These are phyloP conservation scores for Drosophila mercatorum DNA, from an alignment of 2,888 invertebrate genomes.

Conservation along the genomic window DNA sequence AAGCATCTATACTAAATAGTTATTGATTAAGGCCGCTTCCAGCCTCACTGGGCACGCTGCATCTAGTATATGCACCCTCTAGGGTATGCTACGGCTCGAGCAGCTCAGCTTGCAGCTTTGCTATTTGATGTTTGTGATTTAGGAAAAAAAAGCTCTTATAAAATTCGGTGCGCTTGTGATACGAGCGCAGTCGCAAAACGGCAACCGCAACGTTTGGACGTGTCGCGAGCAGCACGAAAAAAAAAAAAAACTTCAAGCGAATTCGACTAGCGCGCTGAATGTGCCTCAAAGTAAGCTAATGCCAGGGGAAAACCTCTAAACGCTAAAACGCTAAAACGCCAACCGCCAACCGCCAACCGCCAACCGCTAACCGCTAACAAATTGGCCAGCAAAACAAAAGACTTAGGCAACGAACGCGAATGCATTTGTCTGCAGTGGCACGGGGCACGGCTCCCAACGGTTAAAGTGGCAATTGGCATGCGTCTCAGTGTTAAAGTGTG, in stretches of 20 bases:
- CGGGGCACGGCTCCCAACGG: slow-evolving; percentile 61
- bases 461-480: slow-evolving; percentile 66
- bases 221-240: slow-evolving; percentile 53
- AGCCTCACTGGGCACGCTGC: background rate
- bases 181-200: slow-evolving; percentile 68
- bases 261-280: slow-evolving; percentile 25
- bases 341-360: slow-evolving; percentile 12
- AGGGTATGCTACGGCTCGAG: slow-evolving; percentile 29
- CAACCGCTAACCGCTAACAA: slow-evolving; percentile 38
- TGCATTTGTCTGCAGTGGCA: slow-evolving; percentile 39
- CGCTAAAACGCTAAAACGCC: background rate
- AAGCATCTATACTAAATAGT: background rate
- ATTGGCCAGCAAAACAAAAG: slow-evolving; percentile 65
- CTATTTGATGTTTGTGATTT: slow-evolving; percentile 26
- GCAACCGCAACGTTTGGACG: slow-evolving; percentile 67
- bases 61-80: background rate
- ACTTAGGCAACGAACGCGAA: slow-evolving; percentile 73
- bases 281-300: slow-evolving; percentile 68
- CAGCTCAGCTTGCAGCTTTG: slow-evolving; percentile 9
- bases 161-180: slow-evolving; percentile 64
- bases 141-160: slow-evolving; percentile 60
- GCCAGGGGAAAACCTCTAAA: slow-evolving; percentile 46
- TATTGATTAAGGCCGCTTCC: background rate
- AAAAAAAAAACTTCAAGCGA: slow-evolving; percentile 18
- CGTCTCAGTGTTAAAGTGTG: slow-evolving; percentile 33